These are phyloP conservation scores for Probosciger aterrimus DNA, from an alignment of 2,113 vertebrate genomes.

Conservation along the genomic window DNA sequence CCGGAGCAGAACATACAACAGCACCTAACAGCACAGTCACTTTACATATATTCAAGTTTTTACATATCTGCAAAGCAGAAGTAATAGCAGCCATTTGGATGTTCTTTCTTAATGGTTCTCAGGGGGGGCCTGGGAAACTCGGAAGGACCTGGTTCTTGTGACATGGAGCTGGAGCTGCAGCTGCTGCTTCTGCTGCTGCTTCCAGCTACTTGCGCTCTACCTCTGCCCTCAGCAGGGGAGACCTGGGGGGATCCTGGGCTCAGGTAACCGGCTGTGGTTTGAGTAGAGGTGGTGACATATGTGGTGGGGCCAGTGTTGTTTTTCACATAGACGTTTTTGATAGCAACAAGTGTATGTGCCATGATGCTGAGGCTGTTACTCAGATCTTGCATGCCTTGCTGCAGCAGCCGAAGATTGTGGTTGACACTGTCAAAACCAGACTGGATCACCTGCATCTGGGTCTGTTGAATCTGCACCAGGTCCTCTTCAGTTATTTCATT, in stretches of 20 bases:
- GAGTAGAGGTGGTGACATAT: slow-evolving; percentile 40
- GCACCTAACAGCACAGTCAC: slow-evolving; percentile 19
- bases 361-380: slow-evolving; percentile 68
- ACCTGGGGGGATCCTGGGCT: slow-evolving; percentile 61
- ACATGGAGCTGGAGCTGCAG: slow-evolving; percentile 65
- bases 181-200: slow-evolving; percentile 72
- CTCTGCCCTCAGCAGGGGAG: slow-evolving; percentile 54
- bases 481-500: slow-evolving; percentile 64
- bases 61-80: slow-evolving; percentile 72
- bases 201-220: slow-evolving; percentile 34
- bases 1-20: slow-evolving; percentile 1
- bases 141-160: slow-evolving; percentile 63
- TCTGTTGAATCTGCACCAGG: slow-evolving; percentile 61
- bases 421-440: slow-evolving; percentile 70
- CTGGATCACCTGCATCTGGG: slow-evolving; percentile 67
- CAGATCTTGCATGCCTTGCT: slow-evolving; percentile 70
- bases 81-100: slow-evolving; percentile 70
- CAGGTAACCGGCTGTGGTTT: slow-evolving; percentile 63
- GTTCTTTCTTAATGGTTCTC: slow-evolving; percentile 70
- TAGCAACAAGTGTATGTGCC: slow-evolving; percentile 57
- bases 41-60: slow-evolving; percentile 49
- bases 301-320: slow-evolving; percentile 49
- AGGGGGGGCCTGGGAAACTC: slow-evolving; percentile 56
- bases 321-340: slow-evolving; percentile 65
- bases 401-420: slow-evolving; percentile 63